A percentile compares a stretch with the other conserved stretches of the same genome.
These are phyloP conservation scores for Theristicus caerulescens DNA, from an alignment of 2,113 vertebrate genomes.

Conservation along the genomic window DNA sequence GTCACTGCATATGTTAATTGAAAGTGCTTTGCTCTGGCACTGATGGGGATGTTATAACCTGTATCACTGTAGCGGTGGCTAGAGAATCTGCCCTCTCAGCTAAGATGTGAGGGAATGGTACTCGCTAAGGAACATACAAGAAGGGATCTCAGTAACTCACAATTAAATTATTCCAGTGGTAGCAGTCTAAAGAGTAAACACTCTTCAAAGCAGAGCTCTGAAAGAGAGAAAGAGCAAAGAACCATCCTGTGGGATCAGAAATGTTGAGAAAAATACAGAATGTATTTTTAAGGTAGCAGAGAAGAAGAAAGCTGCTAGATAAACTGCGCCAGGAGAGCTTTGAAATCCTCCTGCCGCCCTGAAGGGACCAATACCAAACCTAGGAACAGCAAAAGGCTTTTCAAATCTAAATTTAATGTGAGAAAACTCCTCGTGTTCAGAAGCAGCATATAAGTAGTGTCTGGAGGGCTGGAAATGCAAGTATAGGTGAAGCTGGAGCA, in stretches of 20 bases:
- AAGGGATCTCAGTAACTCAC: neutral
- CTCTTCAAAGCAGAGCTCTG: neutral
- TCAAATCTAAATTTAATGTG: neutral
- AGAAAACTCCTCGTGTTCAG: neutral
- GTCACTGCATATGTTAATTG: fast-evolving
- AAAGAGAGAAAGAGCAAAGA: neutral
- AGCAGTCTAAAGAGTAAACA: neutral
- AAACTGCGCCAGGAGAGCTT: neutral
- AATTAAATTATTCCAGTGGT: neutral
- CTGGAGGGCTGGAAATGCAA: neutral
- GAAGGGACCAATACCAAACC: neutral
- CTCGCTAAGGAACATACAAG: neutral
- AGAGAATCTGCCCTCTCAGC: neutral
- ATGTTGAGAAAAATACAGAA: neutral
- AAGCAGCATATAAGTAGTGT: neutral
- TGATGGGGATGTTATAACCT: neutral
- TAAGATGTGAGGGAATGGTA: neutral
- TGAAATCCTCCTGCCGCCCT: neutral
- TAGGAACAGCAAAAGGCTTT: neutral
- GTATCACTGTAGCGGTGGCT: neutral
- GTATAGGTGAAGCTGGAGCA: neutral
- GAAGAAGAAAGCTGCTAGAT: neutral
- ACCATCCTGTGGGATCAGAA: neutral
- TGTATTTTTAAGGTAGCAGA: neutral
- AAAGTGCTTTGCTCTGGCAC: neutral